Evolutionary conservation across 2,113 vertebrate genomes (phyloP).

Genomic region (Brachyhypopomus occidentalis): DNA sequence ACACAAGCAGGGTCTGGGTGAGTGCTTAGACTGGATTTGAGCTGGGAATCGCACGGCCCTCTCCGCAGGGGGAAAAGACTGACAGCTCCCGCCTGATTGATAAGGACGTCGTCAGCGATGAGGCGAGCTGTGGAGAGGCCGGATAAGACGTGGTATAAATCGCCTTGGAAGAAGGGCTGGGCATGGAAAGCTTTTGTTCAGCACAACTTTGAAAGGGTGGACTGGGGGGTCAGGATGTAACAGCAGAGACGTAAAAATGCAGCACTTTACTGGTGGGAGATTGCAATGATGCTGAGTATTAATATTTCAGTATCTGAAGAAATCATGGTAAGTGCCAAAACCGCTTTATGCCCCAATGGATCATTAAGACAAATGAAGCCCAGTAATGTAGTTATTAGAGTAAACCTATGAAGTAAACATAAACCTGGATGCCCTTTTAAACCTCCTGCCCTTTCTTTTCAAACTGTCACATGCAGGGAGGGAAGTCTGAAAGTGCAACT

Average conservation of each 20-base stretch:
- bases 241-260: constrained; percentile 16
- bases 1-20: constrained; percentile 36
- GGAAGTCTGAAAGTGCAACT: not conserved
- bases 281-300: constrained; percentile 15
- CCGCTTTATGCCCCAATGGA: constrained; percentile 25
- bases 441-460: not conserved
- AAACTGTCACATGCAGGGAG: not conserved
- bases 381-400: constrained; percentile 29
- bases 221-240: not conserved
- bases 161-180: constrained; percentile 2
- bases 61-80: constrained; percentile 47
- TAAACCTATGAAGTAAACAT: constrained; percentile 25
- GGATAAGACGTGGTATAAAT: constrained; percentile 15
- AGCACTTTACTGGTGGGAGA: constrained; percentile 33
- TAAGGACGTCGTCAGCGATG: constrained; percentile 39
- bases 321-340: constrained; percentile 33
- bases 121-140: not conserved
- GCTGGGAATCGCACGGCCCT: constrained; percentile 17
- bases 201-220: not conserved
- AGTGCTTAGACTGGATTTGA: constrained; percentile 40
- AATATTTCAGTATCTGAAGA: constrained; percentile 36
- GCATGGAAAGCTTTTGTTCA: not conserved
- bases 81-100: constrained; percentile 48
- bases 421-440: not conserved
- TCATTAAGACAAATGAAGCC: constrained; percentile 25